phyloP scores from a whole-genome alignment of 1,140 invertebrate species.

The Bacillus rossius region DNA sequence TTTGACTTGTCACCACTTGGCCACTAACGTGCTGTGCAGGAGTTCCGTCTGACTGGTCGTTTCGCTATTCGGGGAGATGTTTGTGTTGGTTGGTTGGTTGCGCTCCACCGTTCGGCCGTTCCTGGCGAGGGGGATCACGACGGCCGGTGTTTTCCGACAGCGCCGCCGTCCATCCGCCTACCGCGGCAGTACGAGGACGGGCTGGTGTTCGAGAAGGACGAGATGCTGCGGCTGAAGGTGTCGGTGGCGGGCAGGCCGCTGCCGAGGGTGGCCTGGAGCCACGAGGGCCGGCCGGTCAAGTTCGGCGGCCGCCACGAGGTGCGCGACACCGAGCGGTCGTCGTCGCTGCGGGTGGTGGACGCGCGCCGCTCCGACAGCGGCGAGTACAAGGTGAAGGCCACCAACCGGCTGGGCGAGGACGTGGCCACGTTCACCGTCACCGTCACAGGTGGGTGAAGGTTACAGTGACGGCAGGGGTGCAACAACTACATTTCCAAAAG shows the following conservation, averaged over 20 bases:
- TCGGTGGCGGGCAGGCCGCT: slow-evolving; percentile 83
- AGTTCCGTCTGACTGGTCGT: no score
- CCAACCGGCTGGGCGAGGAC: slow-evolving; percentile 78
- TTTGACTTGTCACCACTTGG: no score
- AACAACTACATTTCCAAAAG: no score
- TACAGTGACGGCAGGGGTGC: no score
- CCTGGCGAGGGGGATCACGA: no score
- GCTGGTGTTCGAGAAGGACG: slow-evolving; percentile 80
- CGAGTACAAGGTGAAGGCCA: slow-evolving; percentile 76
- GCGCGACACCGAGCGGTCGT: slow-evolving; percentile 59
- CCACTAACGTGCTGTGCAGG: no score
- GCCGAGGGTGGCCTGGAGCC: slow-evolving; percentile 78
- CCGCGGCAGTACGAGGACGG: slow-evolving; percentile 83
- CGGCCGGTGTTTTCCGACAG: no score
- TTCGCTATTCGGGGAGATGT: no score
- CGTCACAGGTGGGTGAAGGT: slow-evolving; percentile 62
- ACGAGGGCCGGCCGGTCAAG: slow-evolving; percentile 69
- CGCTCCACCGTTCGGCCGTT: no score
- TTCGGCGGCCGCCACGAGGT: slow-evolving; percentile 56
- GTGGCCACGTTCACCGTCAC: slow-evolving; percentile 74
- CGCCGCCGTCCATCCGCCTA: slow-evolving; percentile 68
- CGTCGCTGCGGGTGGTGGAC: slow-evolving; percentile 63
- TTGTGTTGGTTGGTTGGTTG: no score
- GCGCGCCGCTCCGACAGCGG: slow-evolving; percentile 71
- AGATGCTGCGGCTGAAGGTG: slow-evolving; percentile 81